A percentile compares a stretch with the other conserved stretches of the same genome.
Evolutionary conservation across 2,113 vertebrate species (phyloP).

Genomic region (Mastomys natalensis): DNA sequence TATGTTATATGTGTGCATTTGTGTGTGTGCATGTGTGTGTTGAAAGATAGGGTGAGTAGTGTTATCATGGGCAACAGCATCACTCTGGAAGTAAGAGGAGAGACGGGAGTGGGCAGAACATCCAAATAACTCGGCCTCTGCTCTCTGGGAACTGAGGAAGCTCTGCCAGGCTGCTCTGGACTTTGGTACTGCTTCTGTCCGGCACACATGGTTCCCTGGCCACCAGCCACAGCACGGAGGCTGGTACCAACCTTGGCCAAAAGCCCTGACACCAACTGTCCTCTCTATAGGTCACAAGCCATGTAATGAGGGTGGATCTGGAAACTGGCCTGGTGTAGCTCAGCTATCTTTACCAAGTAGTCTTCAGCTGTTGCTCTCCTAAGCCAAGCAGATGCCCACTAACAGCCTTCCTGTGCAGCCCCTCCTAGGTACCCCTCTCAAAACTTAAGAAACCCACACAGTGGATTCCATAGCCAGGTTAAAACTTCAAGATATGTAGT

Average conservation of each 20-base stretch:
- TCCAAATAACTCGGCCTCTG: background rate
- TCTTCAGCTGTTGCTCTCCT: background rate
- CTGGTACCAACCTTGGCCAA: background rate
- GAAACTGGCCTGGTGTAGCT: background rate
- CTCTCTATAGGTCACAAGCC: background rate
- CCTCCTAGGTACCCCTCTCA: background rate
- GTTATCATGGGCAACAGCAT: background rate
- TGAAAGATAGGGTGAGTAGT: background rate
- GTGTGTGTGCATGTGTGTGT: background rate
- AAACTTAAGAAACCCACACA: background rate
- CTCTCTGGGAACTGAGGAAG: background rate
- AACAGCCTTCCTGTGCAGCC: background rate
- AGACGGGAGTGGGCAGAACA: background rate
- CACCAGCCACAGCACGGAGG: background rate
- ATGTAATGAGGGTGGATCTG: accelerated
- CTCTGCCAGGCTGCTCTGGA: background rate
- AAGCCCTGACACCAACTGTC: background rate
- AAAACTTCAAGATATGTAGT: background rate
- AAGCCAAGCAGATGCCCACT: background rate
- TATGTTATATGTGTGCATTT: too few relatives aligned
- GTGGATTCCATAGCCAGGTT: background rate
- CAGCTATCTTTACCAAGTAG: background rate
- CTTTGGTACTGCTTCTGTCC: background rate
- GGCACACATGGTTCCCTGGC: background rate
- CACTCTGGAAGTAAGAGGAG: background rate